phyloP scores from a whole-genome alignment of 2,797 vertebrate genomes.

The Chelon auratus region DNA sequence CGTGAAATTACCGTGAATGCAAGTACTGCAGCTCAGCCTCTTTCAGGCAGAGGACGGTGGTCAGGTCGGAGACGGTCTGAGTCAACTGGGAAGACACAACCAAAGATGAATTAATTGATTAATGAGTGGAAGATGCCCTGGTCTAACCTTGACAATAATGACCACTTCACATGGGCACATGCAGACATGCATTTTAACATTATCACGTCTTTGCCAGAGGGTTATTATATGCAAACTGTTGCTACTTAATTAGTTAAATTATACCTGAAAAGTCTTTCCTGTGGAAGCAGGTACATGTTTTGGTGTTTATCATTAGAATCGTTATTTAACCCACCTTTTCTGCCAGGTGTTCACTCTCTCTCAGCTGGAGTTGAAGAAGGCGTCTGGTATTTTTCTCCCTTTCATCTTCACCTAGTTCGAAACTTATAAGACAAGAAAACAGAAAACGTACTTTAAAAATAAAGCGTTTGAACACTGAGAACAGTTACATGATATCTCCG shows the following conservation, averaged over 20 bases:
- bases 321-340: slow-evolving; percentile 73
- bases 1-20: slow-evolving; percentile 80
- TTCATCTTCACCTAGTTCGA: slow-evolving; percentile 40
- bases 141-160: background rate
- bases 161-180: background rate
- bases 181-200: background rate
- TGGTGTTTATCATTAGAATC: background rate
- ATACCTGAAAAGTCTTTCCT: background rate
- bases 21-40: slow-evolving; percentile 84
- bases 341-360: slow-evolving; percentile 77
- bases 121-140: background rate
- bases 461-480: background rate
- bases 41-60: slow-evolving; percentile 79
- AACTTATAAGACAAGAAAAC: slow-evolving; percentile 44
- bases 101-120: background rate
- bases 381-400: slow-evolving; percentile 31
- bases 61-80: slow-evolving; percentile 81
- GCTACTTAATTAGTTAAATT: background rate
- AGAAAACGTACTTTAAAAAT: background rate
- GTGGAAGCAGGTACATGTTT: background rate
- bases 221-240: background rate
- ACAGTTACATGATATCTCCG: background rate
- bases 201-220: background rate
- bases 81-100: slow-evolving; percentile 71
- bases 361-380: slow-evolving; percentile 74